These are phyloP conservation scores for Nephrotoma appendiculata DNA, from an alignment of 2,888 invertebrate species.

Conservation along the genomic window DNA sequence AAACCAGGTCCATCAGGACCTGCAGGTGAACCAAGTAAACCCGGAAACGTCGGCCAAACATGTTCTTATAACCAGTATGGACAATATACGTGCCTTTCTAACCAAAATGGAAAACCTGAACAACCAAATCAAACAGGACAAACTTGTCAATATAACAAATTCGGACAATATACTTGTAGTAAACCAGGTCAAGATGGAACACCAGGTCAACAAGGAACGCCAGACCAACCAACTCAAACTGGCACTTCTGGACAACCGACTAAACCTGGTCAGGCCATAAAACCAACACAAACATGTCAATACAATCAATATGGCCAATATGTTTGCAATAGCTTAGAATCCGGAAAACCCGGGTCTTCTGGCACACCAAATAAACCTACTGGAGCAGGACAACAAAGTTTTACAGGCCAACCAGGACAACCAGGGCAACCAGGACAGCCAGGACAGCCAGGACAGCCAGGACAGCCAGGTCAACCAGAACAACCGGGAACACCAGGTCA, in stretches of 20 bases:
- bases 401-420: not conserved
- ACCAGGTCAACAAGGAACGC: not conserved
- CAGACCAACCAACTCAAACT: not conserved
- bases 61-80: not conserved
- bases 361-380: not conserved
- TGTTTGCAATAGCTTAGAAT: no score
- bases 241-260: not conserved
- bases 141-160: slow-evolving; percentile 8
- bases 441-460: not conserved
- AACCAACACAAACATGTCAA: slow-evolving; percentile 16
- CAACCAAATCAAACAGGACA: not conserved
- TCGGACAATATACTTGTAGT: not conserved
- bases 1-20: not conserved
- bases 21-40: slow-evolving; percentile 24
- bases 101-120: not conserved
- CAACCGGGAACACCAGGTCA: not conserved
- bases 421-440: not conserved
- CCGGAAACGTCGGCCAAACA: slow-evolving; percentile 11
- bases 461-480: not conserved
- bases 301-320: no score
- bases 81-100: not conserved
- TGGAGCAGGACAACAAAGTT: not conserved
- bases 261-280: slow-evolving; percentile 20
- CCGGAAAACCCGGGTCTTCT: no score
- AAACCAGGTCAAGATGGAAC: not conserved